phyloP scores from a whole-genome alignment of 2,888 invertebrate genomes.

The Macropis europaea region DNA sequence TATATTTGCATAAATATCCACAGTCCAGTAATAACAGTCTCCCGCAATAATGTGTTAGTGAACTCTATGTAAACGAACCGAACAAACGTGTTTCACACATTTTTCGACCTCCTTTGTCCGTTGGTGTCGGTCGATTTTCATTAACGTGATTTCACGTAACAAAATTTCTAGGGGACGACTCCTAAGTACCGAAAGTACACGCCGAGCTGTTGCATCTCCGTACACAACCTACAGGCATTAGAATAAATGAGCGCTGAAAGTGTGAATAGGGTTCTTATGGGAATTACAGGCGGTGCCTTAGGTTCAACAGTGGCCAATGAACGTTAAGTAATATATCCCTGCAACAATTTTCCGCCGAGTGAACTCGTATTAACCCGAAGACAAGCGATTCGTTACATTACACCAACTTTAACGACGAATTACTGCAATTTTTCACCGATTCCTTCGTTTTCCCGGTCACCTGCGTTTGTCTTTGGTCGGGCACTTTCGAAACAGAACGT shows the following conservation, averaged over 20 bases:
- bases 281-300: constrained; percentile 48
- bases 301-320: constrained; percentile 28
- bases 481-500: too few relatives aligned
- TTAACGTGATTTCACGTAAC: constrained; percentile 22
- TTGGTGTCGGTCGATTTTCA: constrained; percentile 34
- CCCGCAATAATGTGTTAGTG: too few relatives aligned
- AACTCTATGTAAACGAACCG: too few relatives aligned
- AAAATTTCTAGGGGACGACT: constrained; percentile 31
- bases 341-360: constrained; percentile 40
- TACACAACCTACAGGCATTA: constrained; percentile 35
- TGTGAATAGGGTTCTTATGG: constrained; percentile 56
- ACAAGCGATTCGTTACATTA: constrained; percentile 31
- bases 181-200: constrained; percentile 18
- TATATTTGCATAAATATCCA: too few relatives aligned
- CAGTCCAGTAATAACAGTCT: too few relatives aligned
- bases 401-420: constrained; percentile 19
- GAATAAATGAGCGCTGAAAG: constrained; percentile 59
- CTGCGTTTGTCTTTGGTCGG: too few relatives aligned
- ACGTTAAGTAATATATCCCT: constrained; percentile 52
- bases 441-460: not conserved
- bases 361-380: constrained; percentile 30
- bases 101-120: constrained; percentile 10
- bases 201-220: constrained; percentile 5
- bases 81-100: not conserved
- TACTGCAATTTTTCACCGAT: constrained; percentile 2